Base-by-base conservation (phyloP, 2,113 vertebrate species). In the Notechis scutatus region DNA sequence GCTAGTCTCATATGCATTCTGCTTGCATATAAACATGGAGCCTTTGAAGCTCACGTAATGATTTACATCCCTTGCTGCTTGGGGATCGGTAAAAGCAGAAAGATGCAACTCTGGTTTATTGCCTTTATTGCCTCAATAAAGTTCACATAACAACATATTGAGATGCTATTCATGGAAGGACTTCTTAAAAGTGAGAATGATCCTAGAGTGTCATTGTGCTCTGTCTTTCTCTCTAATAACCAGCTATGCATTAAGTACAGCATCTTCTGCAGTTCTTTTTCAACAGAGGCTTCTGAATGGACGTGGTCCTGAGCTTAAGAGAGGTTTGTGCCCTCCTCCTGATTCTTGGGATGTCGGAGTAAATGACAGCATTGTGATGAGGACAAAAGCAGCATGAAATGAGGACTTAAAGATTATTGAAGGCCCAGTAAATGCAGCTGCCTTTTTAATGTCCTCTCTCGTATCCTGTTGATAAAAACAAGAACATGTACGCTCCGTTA, bases 1-100 rank as follows among this genome's bases (percentile, higher is more conserved):
- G 34, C 50, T 81, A n/a, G 23, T 92, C 69, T 85, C 69, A 93
- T 93, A 93, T 59, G 45, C 29, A 86, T 61, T 90, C 74, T 86
- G 74, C 88, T 86, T 64, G 74, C 74, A 81, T 42, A 86, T 64
- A 64, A 24, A n/a, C 50, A 42, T 86, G n/a, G 26, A 52, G 74
- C 59, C 92, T 86, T 47, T 47, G 20, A 55, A 47, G 55, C 52
- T 45, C 29, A 21, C 59, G 23, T 54, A 47, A 86, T 93, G 74
- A 90, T 93, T 93, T 90, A 86, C n/a, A 15, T 61, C 55, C 45
- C 74, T 54, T 86, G 56, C 23, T 86, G 88, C 23, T 29, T 52
- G 64, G 26, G 74, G 45, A 57, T 93, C 29, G 29, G 39, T 86
- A 52, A 23, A 15, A 52, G 18, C 12, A 39, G 21, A 52, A 59